These are phyloP conservation scores for Atherix ibis DNA, from an alignment of 2,888 invertebrate species.

Conservation along the genomic window DNA sequence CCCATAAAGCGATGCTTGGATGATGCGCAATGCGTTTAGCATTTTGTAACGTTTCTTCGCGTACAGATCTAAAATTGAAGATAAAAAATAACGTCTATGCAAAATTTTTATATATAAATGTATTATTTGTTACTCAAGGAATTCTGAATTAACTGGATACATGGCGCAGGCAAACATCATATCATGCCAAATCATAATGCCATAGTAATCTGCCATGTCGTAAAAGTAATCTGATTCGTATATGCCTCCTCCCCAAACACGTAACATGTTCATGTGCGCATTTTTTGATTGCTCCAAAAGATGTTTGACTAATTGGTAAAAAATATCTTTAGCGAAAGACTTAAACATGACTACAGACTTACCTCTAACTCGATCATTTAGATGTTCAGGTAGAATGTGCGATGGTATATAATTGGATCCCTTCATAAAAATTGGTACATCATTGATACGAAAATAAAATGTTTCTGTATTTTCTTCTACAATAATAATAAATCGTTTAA, in stretches of 20 bases:
- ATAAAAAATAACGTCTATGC: not conserved
- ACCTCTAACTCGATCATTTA: constrained; percentile 37
- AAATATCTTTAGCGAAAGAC: too few relatives aligned
- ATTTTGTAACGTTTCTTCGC: constrained; percentile 63
- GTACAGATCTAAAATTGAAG: constrained; percentile 47
- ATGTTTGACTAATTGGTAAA: too few relatives aligned
- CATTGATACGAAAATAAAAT: constrained; percentile 81
- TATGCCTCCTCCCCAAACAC: constrained; percentile 98
- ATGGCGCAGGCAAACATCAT: constrained; percentile 92
- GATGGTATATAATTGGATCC: constrained; percentile 90
- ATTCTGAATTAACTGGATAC: constrained; percentile 66
- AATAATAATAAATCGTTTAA: too few relatives aligned
- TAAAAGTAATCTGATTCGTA: constrained; percentile 90
- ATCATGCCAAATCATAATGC: constrained; percentile 95
- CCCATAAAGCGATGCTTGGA: constrained; percentile 75
- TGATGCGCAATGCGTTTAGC: constrained; percentile 70
- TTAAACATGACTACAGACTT: constrained; percentile 15
- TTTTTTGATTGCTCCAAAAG: constrained; percentile 54
- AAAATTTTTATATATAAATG: not conserved
- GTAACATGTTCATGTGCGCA: constrained; percentile 78
- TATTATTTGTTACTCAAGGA: constrained; percentile 40
- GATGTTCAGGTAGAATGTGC: constrained; percentile 64
- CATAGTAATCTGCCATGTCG: constrained; percentile 66
- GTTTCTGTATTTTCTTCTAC: constrained; percentile 49
- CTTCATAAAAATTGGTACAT: constrained; percentile 74